Percentiles rank a stretch among this genome's conserved stretches.
Evolutionary conservation across 2,888 invertebrate species (phyloP).

Genomic region (Allygus modestus): DNA sequence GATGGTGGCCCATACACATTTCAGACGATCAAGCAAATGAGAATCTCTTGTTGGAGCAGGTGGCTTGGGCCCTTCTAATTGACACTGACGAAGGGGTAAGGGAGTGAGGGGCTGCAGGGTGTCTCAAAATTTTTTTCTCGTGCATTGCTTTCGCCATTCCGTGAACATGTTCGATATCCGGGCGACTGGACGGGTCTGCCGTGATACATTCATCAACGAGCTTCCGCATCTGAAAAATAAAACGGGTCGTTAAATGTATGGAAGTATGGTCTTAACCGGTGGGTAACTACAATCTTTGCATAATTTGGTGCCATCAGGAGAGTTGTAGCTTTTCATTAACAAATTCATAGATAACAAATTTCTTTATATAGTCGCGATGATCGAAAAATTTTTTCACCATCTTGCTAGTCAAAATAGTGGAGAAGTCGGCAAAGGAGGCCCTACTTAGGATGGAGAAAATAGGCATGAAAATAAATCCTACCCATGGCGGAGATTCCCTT

Average conservation of each 20-base stretch:
- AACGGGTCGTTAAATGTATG: constrained; percentile 22
- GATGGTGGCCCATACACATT: too few species aligned
- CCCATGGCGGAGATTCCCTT: too few species aligned
- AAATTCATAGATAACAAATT: too few species aligned
- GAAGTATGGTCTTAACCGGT: constrained; percentile 32
- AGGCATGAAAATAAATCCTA: too few species aligned
- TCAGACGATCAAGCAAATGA: neutral
- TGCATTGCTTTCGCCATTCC: constrained; percentile 75
- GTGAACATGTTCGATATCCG: constrained; percentile 76
- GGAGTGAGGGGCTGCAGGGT: neutral
- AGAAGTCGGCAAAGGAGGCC: too few species aligned
- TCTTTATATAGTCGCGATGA: too few species aligned
- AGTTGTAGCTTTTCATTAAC: too few species aligned
- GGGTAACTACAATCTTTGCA: neutral
- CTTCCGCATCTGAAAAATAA: constrained; percentile 74
- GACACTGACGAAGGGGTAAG: constrained; percentile 38
- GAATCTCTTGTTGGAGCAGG: neutral
- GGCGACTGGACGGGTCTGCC: constrained; percentile 76
- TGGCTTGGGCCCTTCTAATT: neutral
- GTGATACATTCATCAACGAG: constrained; percentile 77
- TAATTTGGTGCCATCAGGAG: too few species aligned
- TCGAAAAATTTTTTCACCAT: too few species aligned
- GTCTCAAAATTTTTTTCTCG: constrained; percentile 15
- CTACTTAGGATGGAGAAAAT: too few species aligned
- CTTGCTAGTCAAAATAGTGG: too few species aligned